Percentiles rank a stretch among this genome's conserved stretches.
These are phyloP conservation scores for Octomys mimax DNA, from an alignment of 2,797 vertebrate genomes.

Conservation along the genomic window DNA sequence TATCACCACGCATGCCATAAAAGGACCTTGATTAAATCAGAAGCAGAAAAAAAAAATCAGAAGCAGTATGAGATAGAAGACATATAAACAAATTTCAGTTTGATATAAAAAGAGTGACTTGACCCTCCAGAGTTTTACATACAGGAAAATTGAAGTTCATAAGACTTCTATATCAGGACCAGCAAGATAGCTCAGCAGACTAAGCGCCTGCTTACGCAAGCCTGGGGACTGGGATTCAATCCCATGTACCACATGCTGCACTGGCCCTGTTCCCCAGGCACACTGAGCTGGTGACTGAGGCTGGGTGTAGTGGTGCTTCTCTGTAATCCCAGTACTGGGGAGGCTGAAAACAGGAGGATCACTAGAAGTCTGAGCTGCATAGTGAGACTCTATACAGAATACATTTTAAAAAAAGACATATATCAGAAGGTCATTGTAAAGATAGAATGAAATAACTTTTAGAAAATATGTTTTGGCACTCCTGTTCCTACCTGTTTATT, in stretches of 20 bases:
- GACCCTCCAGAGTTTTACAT: conserved; percentile 65
- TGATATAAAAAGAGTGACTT: conserved; percentile 7
- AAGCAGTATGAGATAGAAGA: conserved; percentile 16
- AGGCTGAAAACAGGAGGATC: too few relatives aligned
- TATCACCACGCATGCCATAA: not conserved
- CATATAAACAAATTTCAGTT: conserved; percentile 39
- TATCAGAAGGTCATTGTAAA: not conserved
- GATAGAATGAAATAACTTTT: conserved; percentile 44
- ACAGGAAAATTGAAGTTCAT: not conserved
- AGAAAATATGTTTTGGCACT: not conserved
- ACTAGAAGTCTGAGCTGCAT: too few relatives aligned
- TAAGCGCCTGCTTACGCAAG: too few relatives aligned
- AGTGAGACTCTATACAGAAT: too few relatives aligned
- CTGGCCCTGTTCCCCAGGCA: too few relatives aligned
- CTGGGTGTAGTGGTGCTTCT: too few relatives aligned
- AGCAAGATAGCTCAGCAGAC: too few relatives aligned
- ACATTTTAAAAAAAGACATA: too few relatives aligned
- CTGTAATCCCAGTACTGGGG: too few relatives aligned
- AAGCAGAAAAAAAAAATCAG: not conserved
- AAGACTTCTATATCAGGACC: not conserved
- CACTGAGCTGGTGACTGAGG: too few relatives aligned
- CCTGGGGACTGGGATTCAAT: too few relatives aligned
- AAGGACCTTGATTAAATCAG: not conserved
- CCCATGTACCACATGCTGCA: too few relatives aligned
- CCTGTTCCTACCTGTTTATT: not conserved